These are phyloP conservation scores for Daptonema setosum DNA, from an alignment of 2,888 invertebrate genomes.

Conservation along the genomic window DNA sequence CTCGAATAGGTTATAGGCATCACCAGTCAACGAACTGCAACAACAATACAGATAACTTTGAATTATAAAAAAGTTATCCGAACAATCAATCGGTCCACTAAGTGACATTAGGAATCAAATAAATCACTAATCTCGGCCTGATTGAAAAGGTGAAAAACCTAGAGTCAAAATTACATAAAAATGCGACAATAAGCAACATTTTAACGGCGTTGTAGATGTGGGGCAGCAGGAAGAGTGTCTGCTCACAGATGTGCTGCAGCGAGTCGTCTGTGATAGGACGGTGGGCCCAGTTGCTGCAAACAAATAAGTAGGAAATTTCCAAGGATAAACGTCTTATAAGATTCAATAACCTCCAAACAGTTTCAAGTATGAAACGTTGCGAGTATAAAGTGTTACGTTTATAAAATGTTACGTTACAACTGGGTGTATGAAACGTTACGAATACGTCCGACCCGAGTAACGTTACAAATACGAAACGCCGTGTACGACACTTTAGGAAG, in stretches of 20 bases:
- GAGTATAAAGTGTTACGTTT: too few species aligned
- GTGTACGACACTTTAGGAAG: too few species aligned
- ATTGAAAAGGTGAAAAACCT: too few species aligned
- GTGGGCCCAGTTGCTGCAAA: slow-evolving; percentile 17
- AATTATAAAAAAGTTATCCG: not conserved
- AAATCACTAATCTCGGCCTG: too few species aligned
- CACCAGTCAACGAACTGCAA: not conserved
- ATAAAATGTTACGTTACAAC: too few species aligned
- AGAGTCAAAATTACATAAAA: too few species aligned
- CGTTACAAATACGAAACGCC: too few species aligned
- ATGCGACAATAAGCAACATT: not conserved
- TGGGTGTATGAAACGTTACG: too few species aligned
- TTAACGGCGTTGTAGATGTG: slow-evolving; percentile 6
- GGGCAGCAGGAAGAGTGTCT: slow-evolving; percentile 19
- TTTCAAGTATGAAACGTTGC: too few species aligned
- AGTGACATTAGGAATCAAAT: not conserved
- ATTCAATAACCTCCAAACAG: too few species aligned
- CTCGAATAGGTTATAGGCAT: not conserved
- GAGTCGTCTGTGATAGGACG: slow-evolving; percentile 22
- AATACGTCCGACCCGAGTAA: too few species aligned
- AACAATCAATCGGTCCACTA: not conserved
- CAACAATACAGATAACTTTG: not conserved
- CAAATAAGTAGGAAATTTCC: not conserved
- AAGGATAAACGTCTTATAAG: not conserved
- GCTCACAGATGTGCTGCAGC: slow-evolving; percentile 19